phyloP scores from a whole-genome alignment of 1,140 invertebrate species.

The Dendroctonus ponderosae region DNA sequence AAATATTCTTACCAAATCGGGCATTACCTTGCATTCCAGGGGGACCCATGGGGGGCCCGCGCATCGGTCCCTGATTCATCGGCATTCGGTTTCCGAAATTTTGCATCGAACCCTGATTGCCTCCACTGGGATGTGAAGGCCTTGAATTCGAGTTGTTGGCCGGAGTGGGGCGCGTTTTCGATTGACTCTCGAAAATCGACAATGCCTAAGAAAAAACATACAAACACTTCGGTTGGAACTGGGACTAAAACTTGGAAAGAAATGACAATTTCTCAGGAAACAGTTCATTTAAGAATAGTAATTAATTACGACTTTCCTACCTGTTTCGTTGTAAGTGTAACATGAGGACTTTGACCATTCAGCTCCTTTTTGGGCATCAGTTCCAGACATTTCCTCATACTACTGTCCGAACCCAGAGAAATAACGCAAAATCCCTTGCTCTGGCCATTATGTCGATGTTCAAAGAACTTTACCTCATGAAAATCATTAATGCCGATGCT shows the following conservation, averaged over 20 bases:
- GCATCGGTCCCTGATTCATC: conserved; percentile 63
- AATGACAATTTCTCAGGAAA: no score
- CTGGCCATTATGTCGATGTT: conserved; percentile 98
- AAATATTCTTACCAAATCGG: conserved; percentile 13
- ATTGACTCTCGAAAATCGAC: conserved; percentile 75
- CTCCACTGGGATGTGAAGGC: conserved; percentile 54
- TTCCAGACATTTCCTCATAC: conserved; percentile 87
- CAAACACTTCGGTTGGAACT: no score
- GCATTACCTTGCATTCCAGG: conserved; percentile 60
- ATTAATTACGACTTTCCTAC: background rate
- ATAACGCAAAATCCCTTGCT: conserved; percentile 97
- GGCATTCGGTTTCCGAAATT: conserved; percentile 65
- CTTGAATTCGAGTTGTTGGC: conserved; percentile 59
- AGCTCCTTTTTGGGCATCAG: conserved; percentile 91
- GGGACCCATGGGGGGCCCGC: conserved; percentile 62
- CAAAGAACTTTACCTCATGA: conserved; percentile 98
- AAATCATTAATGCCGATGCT: conserved; percentile 90
- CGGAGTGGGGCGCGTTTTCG: conserved; percentile 79
- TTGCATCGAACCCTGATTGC: conserved; percentile 53
- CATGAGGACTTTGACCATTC: conserved; percentile 91
- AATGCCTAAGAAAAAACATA: conserved; percentile 33
- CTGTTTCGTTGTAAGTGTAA: conserved; percentile 94
- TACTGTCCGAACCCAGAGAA: conserved; percentile 87
- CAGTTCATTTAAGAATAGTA: no score
- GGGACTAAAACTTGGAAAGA: no score